A percentile compares a stretch with the other conserved stretches of the same genome.
Evolutionary conservation across 2,797 vertebrate species (phyloP).

Genomic region (Rachycentron canadum): DNA sequence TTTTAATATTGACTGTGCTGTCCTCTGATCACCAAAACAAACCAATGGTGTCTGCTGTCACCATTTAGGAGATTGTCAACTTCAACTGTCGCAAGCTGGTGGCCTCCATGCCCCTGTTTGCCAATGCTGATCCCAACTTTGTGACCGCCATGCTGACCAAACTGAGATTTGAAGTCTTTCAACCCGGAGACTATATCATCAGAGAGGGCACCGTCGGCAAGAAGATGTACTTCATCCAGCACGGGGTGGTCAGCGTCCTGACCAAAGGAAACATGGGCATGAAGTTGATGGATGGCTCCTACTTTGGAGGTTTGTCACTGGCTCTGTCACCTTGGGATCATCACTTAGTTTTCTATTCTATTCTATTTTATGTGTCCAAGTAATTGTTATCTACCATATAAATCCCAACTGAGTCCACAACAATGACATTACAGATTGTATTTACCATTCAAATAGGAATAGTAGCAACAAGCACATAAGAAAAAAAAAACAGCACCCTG

Average conservation of each 20-base stretch:
- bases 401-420: background rate
- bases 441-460: conserved; percentile 28
- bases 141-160: conserved; percentile 96
- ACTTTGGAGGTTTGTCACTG: conserved; percentile 89
- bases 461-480: conserved; percentile 3
- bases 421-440: conserved; percentile 8
- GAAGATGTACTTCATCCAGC: conserved; percentile 98
- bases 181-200: conserved; percentile 92
- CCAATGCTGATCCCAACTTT: conserved; percentile 95
- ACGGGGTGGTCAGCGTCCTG: conserved; percentile 91
- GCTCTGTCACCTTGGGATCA: background rate
- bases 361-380: background rate
- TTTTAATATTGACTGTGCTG: background rate
- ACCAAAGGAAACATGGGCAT: conserved; percentile 94
- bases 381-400: background rate
- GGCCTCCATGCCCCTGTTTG: conserved; percentile 95
- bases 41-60: background rate
- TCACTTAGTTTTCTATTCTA: background rate
- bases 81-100: conserved; percentile 97
- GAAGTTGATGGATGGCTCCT: conserved; percentile 94
- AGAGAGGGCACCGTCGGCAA: conserved; percentile 95
- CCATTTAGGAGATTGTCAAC: conserved; percentile 91
- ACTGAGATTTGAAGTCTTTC: conserved; percentile 95
- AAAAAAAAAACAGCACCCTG: conserved; percentile 43
- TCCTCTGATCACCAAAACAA: conserved; percentile 8